Base-by-base conservation (phyloP, 1,140 invertebrate genomes). In the Cylas formicarius region DNA sequence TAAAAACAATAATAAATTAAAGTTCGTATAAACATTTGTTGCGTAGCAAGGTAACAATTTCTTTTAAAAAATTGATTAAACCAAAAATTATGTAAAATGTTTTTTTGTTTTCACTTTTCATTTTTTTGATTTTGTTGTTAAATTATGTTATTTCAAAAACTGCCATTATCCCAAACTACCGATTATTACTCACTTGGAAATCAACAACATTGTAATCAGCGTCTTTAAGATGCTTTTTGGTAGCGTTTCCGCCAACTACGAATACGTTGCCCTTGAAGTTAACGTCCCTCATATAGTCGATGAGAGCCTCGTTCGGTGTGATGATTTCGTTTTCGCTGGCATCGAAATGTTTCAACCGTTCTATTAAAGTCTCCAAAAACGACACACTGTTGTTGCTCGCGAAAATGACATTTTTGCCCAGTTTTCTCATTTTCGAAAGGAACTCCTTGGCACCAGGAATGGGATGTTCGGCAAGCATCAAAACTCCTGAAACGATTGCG, bases 401-500 rank as follows among this genome's bases (percentile, higher is more conserved):
- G 27, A 47, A 39, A 16, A 27, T 37, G 21, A 47, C 34, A 18
- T 32, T 20, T 28, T 47, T 47, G 7, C 28, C 28, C n/a, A 47
- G 16, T 7, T 23, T n/a, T 17, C 44, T 19, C 8, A 47, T 26
- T 18, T 47, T 47, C 2, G 4, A 4, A 6, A 47, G 28, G 7
- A 27, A 10, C n/a, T 31, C 28, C 2, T 22, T 24, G 16, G 44
- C 22, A 18, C 36, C 44, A 13, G 44, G 44, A 21, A 47, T 14
- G 2, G 20, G 8, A 3, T n/a, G 8, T 20, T n/a, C 34, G 24
- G 19, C 14, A 10, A 17, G 2, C 11, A 20, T n/a, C 20, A 47
- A 47, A 17, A 33, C 29, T 11, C 44, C 44, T 47, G 18, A 24
- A n/a, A 39, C n/a, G n/a, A n/a, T n/a, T n/a, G n/a, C n/a, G n/a